Evolutionary conservation across 37 sponge, comb jelly and placozoan genomes (phyloP).

Genomic region (Bolinopsis microptera): DNA sequence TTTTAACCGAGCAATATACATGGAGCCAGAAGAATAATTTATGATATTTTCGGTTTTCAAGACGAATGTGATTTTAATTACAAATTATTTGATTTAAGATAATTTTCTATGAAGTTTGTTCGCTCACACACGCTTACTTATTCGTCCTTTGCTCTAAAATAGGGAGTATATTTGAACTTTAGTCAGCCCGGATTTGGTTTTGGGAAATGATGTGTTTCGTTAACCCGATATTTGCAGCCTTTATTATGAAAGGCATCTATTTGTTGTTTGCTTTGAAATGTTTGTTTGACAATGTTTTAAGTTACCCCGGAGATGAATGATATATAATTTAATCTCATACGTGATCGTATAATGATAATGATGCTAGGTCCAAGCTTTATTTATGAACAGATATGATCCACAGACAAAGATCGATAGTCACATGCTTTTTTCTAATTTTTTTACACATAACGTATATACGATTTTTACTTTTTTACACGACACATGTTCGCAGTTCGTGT

Average conservation of each 20-base stretch:
- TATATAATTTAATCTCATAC: background rate
- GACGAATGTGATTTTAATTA: background rate
- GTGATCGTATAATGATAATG: background rate
- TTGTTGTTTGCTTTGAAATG: slow-evolving; percentile 44
- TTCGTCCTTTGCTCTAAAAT: background rate
- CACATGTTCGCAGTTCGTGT: no score
- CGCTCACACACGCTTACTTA: background rate
- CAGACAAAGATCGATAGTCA: background rate
- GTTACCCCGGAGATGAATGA: background rate
- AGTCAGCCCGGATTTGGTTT: background rate
- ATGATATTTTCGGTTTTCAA: background rate
- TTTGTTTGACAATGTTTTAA: slow-evolving; percentile 14
- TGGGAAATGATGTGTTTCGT: background rate
- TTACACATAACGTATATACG: slow-evolving; percentile 34
- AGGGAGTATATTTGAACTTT: background rate
- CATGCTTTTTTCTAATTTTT: slow-evolving; percentile 5
- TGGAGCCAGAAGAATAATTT: background rate
- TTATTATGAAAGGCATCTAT: slow-evolving; percentile 37
- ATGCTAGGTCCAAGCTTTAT: background rate
- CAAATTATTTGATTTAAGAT: background rate
- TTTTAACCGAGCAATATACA: background rate
- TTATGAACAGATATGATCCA: background rate
- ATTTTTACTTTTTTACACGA: slow-evolving; percentile 47
- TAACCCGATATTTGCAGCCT: slow-evolving; percentile 15
- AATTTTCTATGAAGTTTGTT: background rate